phyloP scores from a whole-genome alignment of 64 coral and sea anemone genomes.

The Pocillopora damicornis region DNA sequence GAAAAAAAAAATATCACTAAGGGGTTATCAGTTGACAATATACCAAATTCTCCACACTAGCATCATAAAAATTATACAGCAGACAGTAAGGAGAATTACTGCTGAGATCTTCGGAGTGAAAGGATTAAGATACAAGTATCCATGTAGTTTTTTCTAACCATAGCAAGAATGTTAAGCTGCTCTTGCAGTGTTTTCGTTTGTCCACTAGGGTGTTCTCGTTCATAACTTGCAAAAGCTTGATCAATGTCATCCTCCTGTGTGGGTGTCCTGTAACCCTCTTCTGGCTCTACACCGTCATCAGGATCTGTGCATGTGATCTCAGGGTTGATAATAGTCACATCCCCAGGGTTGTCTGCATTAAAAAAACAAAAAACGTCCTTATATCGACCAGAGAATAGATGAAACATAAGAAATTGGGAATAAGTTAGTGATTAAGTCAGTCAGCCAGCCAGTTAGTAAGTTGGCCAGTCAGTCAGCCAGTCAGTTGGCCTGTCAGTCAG shows the following conservation, averaged over 20 bases:
- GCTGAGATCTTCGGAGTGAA: not conserved
- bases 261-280: not conserved
- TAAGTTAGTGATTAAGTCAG: not conserved
- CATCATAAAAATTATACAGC: not conserved
- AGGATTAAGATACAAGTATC: not conserved
- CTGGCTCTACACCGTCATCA: not conserved
- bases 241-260: conserved; percentile 54
- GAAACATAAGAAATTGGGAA: not conserved
- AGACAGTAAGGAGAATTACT: not conserved
- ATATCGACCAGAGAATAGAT: not conserved
- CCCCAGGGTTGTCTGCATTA: not conserved
- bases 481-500: too few species aligned
- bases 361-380: not conserved
- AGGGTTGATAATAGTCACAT: not conserved
- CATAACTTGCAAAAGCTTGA: conserved; percentile 72
- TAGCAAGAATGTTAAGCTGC: conserved; percentile 63
- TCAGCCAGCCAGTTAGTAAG: too few species aligned
- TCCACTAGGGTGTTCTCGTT: not conserved
- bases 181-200: conserved; percentile 39
- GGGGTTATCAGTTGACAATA: too few species aligned
- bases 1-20: too few species aligned
- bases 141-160: not conserved
- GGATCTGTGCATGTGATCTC: conserved; percentile 13
- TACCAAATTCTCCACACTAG: not conserved
- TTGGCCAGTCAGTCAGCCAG: too few species aligned